These are phyloP conservation scores for Rhinopomastus cyanomelas DNA, from an alignment of 2,113 vertebrate genomes.

Conservation along the genomic window DNA sequence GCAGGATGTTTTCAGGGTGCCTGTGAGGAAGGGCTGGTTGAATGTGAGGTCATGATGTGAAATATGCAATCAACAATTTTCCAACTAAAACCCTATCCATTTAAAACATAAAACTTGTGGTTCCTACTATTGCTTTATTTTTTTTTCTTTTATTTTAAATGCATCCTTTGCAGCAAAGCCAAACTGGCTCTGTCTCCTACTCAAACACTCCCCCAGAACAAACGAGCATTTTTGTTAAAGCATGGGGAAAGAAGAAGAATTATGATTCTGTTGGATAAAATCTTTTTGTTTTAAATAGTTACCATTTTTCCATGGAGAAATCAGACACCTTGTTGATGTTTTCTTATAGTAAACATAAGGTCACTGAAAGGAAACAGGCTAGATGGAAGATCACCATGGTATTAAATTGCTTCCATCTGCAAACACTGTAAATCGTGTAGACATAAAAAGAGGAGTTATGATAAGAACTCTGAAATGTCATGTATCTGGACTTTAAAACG, in stretches of 20 bases:
- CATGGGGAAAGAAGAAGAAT: constrained; percentile 57
- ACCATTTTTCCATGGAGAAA: constrained; percentile 75
- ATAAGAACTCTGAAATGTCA: constrained; percentile 73
- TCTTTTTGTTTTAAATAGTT: constrained; percentile 75
- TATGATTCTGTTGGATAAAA: constrained; percentile 69
- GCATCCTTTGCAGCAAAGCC: constrained; percentile 59
- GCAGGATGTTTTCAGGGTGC: constrained; percentile 39
- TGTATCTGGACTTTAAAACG: constrained; percentile 74
- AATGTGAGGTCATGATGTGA: constrained; percentile 50
- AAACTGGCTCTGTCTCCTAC: constrained; percentile 50
- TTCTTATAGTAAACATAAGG: constrained; percentile 79
- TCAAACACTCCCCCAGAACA: constrained; percentile 63
- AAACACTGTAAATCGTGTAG: constrained; percentile 71
- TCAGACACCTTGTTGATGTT: constrained; percentile 80
- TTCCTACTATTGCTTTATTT: constrained; percentile 18
- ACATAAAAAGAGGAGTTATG: constrained; percentile 77
- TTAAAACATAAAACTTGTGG: constrained; percentile 46
- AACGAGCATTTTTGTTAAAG: constrained; percentile 64
- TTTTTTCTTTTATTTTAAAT: constrained; percentile 37
- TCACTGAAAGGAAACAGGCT: constrained; percentile 74
- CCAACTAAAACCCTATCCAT: constrained; percentile 37
- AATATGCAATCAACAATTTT: constrained; percentile 58
- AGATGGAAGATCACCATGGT: constrained; percentile 71
- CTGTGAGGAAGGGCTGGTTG: constrained; percentile 51
- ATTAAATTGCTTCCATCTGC: constrained; percentile 81